These are phyloP conservation scores for Datnioides undecimradiatus DNA, from an alignment of 2,113 vertebrate genomes.

Conservation along the genomic window DNA sequence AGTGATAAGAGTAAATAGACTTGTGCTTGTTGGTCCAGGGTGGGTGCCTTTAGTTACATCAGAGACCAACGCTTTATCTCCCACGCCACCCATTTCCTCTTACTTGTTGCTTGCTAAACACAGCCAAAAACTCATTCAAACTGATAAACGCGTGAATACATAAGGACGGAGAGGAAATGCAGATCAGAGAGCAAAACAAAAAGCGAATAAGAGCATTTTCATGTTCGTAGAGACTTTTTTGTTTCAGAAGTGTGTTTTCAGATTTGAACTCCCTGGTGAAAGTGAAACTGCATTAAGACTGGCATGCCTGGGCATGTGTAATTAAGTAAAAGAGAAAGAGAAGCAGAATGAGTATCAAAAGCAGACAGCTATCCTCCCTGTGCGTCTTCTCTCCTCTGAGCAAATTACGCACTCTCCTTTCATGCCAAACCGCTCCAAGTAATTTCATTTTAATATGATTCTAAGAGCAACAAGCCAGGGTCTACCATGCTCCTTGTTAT, in stretches of 20 bases:
- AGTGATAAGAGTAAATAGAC: not conserved
- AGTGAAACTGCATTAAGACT: slow-evolving; percentile 13
- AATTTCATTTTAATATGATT: slow-evolving; percentile 58
- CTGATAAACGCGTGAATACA: not conserved
- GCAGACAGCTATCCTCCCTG: slow-evolving; percentile 9
- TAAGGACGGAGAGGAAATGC: not conserved
- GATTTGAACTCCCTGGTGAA: slow-evolving; percentile 13
- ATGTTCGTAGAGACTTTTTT: slow-evolving; percentile 11
- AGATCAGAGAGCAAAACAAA: not conserved
- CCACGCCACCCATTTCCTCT: not conserved
- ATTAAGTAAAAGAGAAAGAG: slow-evolving; percentile 31
- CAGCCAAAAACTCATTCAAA: not conserved
- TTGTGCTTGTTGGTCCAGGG: not conserved
- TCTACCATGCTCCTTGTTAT: slow-evolving; percentile 51
- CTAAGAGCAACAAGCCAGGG: slow-evolving; percentile 38
- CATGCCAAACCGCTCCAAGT: slow-evolving; percentile 36
- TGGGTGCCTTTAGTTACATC: not conserved
- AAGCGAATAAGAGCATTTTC: not conserved
- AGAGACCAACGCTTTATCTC: not conserved
- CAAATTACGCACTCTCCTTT: slow-evolving; percentile 32
- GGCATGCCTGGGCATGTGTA: slow-evolving; percentile 13
- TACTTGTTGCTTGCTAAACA: not conserved
- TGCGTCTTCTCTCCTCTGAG: slow-evolving; percentile 26
- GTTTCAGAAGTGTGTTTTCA: slow-evolving; percentile 7
- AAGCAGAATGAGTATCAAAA: slow-evolving; percentile 33